These are phyloP conservation scores for Otolemur garnettii DNA, from an alignment of 2,113 vertebrate genomes.

Conservation along the genomic window DNA sequence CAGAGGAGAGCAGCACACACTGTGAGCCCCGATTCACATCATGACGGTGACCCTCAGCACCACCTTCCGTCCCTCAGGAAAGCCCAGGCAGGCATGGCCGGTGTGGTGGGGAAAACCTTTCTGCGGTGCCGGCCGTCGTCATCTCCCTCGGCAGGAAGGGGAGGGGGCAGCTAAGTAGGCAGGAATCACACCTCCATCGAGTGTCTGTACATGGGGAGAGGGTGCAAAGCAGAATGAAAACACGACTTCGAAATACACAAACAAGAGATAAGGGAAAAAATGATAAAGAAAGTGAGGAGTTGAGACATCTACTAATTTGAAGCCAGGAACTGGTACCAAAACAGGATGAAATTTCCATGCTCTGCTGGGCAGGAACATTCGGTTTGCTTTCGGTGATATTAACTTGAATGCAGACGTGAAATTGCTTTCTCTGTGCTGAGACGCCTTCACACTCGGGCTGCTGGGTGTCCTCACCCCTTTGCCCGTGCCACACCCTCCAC, in stretches of 20 bases:
- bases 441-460: neutral
- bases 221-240: neutral
- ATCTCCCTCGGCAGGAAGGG: neutral
- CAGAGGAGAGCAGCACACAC: neutral
- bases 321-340: neutral
- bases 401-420: neutral
- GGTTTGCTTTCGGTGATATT: neutral
- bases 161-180: neutral
- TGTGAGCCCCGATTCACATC: rapidly evolving
- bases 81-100: rapidly evolving
- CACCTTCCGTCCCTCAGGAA: neutral
- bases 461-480: rapidly evolving
- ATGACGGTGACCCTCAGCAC: neutral
- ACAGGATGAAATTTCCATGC: slow-evolving; percentile 64
- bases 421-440: slow-evolving; percentile 67
- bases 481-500: rapidly evolving
- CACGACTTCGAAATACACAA: slow-evolving; percentile 56
- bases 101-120: neutral
- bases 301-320: neutral
- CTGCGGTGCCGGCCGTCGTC: no score
- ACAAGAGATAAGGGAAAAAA: slow-evolving; percentile 65
- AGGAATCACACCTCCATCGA: rapidly evolving
- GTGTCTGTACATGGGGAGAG: rapidly evolving
- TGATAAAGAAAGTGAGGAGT: neutral
- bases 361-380: slow-evolving; percentile 70